Conservation (phyloP, 2,113 vertebrate species). For the Chauna torquata region DNA sequence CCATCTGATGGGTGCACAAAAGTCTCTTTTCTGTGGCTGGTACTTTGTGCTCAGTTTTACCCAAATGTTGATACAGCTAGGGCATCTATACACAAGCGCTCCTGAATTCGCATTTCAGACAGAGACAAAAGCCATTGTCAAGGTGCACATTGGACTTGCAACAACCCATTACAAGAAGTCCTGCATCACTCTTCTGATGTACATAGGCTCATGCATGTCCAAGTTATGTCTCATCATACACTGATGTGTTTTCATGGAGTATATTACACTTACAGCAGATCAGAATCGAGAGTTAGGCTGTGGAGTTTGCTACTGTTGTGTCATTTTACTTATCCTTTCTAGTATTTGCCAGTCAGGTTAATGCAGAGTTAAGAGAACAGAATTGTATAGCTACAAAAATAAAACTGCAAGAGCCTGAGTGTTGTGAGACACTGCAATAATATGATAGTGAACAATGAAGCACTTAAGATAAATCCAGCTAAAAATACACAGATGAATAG, state of each 20-base stretch:
- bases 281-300: not conserved
- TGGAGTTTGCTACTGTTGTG: not conserved
- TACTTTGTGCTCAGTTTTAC: not conserved
- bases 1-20: not conserved
- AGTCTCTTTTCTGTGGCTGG: not conserved
- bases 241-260: not conserved
- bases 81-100: not conserved
- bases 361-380: not conserved
- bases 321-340: not conserved
- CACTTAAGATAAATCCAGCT: not conserved
- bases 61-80: not conserved
- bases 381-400: not conserved
- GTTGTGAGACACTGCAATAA: not conserved
- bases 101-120: not conserved
- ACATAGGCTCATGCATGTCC: not conserved
- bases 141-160: not conserved
- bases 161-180: not conserved
- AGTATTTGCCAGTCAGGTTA: not conserved
- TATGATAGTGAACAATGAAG: not conserved
- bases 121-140: not conserved
- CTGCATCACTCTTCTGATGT: not conserved
- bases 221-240: accelerated
- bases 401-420: not conserved
- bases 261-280: not conserved
- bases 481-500: not conserved